Conservation (phyloP, 53 echinoderm and acorn worm genomes). For the Henricia sp. region DNA sequence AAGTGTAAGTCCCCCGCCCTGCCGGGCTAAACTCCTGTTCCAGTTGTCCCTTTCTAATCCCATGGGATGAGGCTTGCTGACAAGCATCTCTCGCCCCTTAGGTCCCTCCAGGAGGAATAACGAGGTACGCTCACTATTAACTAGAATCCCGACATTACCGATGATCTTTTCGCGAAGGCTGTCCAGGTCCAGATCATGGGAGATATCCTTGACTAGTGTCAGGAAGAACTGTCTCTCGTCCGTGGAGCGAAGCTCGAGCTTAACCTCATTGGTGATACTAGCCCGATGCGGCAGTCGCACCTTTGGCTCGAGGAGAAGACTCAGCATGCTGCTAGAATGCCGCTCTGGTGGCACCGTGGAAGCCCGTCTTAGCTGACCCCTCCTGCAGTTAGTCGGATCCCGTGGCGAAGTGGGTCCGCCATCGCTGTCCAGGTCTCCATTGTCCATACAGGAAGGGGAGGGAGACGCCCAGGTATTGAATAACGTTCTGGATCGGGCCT, state of each 20-base stretch:
- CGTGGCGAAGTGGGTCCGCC: conserved; percentile 78
- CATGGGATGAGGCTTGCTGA: conserved; percentile 55
- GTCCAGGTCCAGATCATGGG: conserved; percentile 90
- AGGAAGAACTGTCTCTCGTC: conserved; percentile 97
- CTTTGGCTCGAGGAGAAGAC: conserved; percentile 86
- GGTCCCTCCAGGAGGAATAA: conserved; percentile 94
- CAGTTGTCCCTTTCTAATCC: conserved; percentile 59
- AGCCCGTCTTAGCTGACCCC: conserved; percentile 83
- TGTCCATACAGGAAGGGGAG: conserved; percentile 37
- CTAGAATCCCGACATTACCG: conserved; percentile 85
- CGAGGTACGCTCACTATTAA: conserved; percentile 78
- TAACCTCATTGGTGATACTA: conserved; percentile 88
- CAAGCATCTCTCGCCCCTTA: conserved; percentile 79
- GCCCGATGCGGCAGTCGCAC: conserved; percentile 85
- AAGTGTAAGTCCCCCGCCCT: conserved; percentile 65
- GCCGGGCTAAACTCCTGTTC: conserved; percentile 27
- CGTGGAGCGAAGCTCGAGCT: conserved; percentile 82
- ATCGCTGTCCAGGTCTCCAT: conserved; percentile 59
- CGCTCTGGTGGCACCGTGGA: conserved; percentile 93
- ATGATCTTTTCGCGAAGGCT: conserved; percentile 81
- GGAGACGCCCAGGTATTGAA: conserved; percentile 94
- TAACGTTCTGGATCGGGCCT: conserved; percentile 85
- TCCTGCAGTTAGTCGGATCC: conserved; percentile 68
- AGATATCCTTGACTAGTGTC: conserved; percentile 95
- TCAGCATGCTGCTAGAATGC: conserved; percentile 79